Percentiles rank a stretch among this genome's conserved stretches.
Evolutionary conservation across 1,140 invertebrate species (phyloP).

Genomic region (Monochamus saltuarius): DNA sequence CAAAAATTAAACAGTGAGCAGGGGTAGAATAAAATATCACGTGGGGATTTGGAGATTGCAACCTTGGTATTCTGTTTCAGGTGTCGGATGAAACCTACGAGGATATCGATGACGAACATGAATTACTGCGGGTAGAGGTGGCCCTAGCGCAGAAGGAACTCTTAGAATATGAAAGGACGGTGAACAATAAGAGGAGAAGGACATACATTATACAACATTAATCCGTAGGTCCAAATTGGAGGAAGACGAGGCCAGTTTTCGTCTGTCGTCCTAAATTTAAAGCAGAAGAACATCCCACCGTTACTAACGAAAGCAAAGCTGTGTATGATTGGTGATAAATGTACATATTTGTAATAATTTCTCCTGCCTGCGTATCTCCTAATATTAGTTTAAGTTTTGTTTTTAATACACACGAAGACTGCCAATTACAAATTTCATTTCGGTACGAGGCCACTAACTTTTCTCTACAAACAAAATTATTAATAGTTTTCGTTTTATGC

Average conservation of each 20-base stretch:
- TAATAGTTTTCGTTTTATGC: no score
- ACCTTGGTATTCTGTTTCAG: slow-evolving; percentile 20
- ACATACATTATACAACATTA: slow-evolving; percentile 36
- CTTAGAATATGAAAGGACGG: slow-evolving; percentile 45
- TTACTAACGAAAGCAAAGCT: slow-evolving; percentile 31
- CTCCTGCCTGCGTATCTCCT: slow-evolving; percentile 30
- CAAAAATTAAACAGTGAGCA: no score
- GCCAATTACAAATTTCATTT: slow-evolving; percentile 15
- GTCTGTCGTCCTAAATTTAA: neutral
- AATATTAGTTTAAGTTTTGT: slow-evolving; percentile 25
- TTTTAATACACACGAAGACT: slow-evolving; percentile 30
- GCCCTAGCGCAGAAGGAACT: slow-evolving; percentile 51
- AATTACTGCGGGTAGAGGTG: slow-evolving; percentile 48
- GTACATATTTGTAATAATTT: slow-evolving; percentile 35
- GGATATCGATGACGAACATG: slow-evolving; percentile 45
- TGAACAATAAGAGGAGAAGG: slow-evolving; percentile 41
- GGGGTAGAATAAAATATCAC: no score
- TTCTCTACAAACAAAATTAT: neutral
- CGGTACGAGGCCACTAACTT: neutral
- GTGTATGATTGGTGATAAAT: slow-evolving; percentile 44
- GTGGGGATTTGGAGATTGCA: neutral
- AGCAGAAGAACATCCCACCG: slow-evolving; percentile 8
- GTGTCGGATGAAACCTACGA: slow-evolving; percentile 40
- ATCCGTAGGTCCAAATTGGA: neutral
- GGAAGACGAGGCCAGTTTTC: neutral